Percentiles rank a stretch among this genome's conserved stretches.
Evolutionary conservation across 2,797 vertebrate genomes (phyloP).

Genomic region (Sebastes jordani): DNA sequence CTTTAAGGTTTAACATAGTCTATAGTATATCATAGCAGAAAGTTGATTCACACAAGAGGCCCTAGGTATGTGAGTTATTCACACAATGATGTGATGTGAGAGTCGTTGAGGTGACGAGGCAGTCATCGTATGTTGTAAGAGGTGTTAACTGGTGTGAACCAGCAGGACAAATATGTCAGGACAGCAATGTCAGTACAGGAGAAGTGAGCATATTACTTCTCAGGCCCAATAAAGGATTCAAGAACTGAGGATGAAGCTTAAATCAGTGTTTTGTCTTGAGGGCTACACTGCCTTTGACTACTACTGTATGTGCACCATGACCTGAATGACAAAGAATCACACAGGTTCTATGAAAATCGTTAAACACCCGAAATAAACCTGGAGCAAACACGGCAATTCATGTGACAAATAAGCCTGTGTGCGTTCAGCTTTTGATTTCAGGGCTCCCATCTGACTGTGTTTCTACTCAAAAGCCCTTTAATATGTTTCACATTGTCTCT

Average conservation of each 20-base stretch:
- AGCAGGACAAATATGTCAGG: neutral
- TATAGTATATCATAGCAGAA: neutral
- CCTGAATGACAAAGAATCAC: neutral
- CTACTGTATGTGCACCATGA: neutral
- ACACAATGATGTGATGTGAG: neutral
- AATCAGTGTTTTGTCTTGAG: neutral
- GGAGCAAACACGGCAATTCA: neutral
- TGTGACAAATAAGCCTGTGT: neutral
- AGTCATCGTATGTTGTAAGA: neutral
- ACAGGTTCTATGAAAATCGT: neutral
- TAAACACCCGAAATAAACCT: neutral
- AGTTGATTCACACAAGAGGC: neutral
- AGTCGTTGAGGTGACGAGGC: neutral
- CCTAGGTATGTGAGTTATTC: neutral
- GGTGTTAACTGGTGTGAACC: conserved; percentile 12
- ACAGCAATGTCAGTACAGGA: neutral
- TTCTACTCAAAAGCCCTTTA: neutral
- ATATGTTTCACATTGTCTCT: conserved; percentile 16
- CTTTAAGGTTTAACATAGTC: neutral
- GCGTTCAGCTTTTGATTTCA: neutral
- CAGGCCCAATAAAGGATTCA: neutral
- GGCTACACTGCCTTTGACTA: neutral
- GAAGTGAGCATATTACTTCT: neutral
- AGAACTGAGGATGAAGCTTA: neutral
- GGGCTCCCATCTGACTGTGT: neutral